Base-by-base conservation (phyloP, 2,113 vertebrate species). In the Turnix velox region DNA sequence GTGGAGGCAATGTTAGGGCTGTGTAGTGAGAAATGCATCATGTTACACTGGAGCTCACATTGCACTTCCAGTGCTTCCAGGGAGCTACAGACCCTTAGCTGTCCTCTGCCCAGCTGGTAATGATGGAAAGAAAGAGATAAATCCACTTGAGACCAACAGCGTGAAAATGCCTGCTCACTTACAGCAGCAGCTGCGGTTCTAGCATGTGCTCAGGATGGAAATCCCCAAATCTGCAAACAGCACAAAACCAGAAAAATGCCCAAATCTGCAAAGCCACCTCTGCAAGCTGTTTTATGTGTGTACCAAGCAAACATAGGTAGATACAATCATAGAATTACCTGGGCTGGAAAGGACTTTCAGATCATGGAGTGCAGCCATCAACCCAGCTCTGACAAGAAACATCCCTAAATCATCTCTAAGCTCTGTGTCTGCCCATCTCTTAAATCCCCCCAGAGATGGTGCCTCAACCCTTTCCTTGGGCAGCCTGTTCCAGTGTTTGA, bases 21-120 rank as follows among this genome's bases (percentile, higher is more conserved):
- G 54, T 4, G 3, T 20, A 59, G 68, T 40, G 85, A 13, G 5
- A 25, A 65, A 61, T 7, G 69, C 84, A 40, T 74, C 35, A 18
- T 54, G 51, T 78, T 84, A 68, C 73, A 40, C 20, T 0, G 0
- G 27, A 66, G 45, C 24, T 20, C 4, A 7, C 7, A 2, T 30
- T 2, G 5, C n/a, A 33, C 25, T 48, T 72, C 33, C 73, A 91
- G 62, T 0, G 1, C 80, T 87, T 52, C 30, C 19, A 19, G 17
- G 46, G 48, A 81, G 20, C 11, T 24, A 13, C 39, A 45, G 78
- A 33, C 9, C 52, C 69, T 61, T 19, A 20, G 45, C 14, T 65
- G 31, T 74, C 28, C 57, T 63, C 66, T 78, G 73, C 45, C 37
- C 61, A 37, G 65, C 45, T 48, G 63, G 33, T 14, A 87, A n/a